Base-by-base conservation (phyloP, 64 coral and sea anemone species). In the Dendrophyllia cribrosa region DNA sequence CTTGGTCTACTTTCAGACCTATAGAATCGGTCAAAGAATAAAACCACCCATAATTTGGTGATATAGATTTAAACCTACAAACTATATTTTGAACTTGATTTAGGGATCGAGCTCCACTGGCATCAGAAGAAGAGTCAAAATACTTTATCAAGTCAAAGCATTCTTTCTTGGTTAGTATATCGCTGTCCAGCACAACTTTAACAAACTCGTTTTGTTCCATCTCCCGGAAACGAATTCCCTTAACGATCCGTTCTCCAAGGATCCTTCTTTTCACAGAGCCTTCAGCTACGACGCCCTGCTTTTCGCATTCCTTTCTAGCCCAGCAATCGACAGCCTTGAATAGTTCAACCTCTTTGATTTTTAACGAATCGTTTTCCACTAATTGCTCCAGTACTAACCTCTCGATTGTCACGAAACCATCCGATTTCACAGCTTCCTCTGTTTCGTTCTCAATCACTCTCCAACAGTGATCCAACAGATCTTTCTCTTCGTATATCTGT, bases 191-290 rank as follows among this genome's bases (percentile, higher is more conserved):
- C 3, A 88, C 72, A 14, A 48, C 43, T 4, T 19, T 23, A 7
- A 71, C 87, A 44, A 88, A 88, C 45, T 88, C 87, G 4, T 89
- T 79, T 44, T 78, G 10, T 15, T 75, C 51, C 87, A 89, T 89
- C 5, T n/a, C n/a, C 1, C 55, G 74, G 34, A 89, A 89, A 51
- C 87, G 75, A 17, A 89, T 59, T 4, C 11, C n/a, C 21, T 64
- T 49, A 2, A 88, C 72, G 17, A 88, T 62, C 9, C 75, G 26
- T 88, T 88, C 87, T 60, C 87, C 87, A 9, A 89, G 74, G 21
- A 61, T 67, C 6, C 44, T 66, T 67, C 87, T 60, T 19, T 89
- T 89, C n/a, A 52, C 87, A 15, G 45, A 67, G 2, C 87, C 87
- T 78, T 77, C 77, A 19, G 75, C 56, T 76, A 43, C 48, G 9